phyloP scores from a whole-genome alignment of 1,140 invertebrate genomes.

The Listronotus oregonensis region DNA sequence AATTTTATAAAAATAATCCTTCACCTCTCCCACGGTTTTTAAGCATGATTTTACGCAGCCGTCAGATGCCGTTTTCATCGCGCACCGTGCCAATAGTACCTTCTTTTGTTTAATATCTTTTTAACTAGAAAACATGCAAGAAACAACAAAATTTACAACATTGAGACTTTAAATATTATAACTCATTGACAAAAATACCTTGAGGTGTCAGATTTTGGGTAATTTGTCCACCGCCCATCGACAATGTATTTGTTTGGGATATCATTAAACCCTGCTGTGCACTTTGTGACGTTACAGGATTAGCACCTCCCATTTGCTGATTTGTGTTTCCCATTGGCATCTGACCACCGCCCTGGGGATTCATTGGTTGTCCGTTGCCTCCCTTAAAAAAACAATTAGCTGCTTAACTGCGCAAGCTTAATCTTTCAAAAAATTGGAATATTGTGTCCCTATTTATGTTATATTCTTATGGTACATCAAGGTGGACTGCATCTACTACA shows the following conservation, averaged over 20 bases:
- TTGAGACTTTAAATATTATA: too few relatives aligned
- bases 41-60: too few relatives aligned
- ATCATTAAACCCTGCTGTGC: conserved; percentile 62
- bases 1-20: too few relatives aligned
- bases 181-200: conserved; percentile 5
- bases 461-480: conserved; percentile 1
- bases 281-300: conserved; percentile 58
- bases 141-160: too few relatives aligned
- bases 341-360: conserved; percentile 46
- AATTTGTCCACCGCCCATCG: conserved; percentile 68
- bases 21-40: too few relatives aligned
- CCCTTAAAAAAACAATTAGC: conserved; percentile 41
- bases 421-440: too few relatives aligned
- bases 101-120: too few relatives aligned
- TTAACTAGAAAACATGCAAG: too few relatives aligned
- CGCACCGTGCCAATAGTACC: too few relatives aligned
- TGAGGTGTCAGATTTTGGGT: conserved; percentile 61
- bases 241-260: conserved; percentile 65
- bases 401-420: too few relatives aligned
- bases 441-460: neutral
- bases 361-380: conserved; percentile 44
- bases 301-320: conserved; percentile 49
- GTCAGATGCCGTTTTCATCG: too few relatives aligned
- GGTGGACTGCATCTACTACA: too few relatives aligned
- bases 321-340: conserved; percentile 42